phyloP scores from a whole-genome alignment of 1,140 invertebrate genomes.

The Saccostrea cuccullata region DNA sequence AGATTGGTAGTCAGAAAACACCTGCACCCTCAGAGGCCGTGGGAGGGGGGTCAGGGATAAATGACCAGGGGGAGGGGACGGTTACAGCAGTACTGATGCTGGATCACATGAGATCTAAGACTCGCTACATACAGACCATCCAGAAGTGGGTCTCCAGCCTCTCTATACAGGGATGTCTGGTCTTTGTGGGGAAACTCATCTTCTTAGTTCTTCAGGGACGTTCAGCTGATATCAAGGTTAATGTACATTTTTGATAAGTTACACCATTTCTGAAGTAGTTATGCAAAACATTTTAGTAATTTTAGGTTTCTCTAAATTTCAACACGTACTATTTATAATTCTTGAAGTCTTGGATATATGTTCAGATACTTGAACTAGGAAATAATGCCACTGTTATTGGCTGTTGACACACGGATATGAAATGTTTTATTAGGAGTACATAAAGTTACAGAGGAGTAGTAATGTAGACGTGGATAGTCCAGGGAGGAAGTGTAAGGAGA shows the following conservation, averaged over 20 bases:
- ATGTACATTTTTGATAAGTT: no score
- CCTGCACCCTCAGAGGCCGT: not conserved
- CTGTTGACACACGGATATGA: not conserved
- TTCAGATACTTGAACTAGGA: no score
- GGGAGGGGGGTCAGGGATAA: not conserved
- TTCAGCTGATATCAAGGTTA: constrained; percentile 48
- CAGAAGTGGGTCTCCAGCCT: constrained; percentile 51
- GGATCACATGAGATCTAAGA: constrained; percentile 52
- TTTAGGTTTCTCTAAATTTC: no score
- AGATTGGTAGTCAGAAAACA: not conserved
- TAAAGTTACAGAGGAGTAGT: constrained; percentile 41
- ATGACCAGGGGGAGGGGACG: not conserved
- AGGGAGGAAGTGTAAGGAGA: constrained; percentile 51
- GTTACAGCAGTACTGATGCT: constrained; percentile 45
- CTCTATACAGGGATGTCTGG: constrained; percentile 38
- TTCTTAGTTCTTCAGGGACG: constrained; percentile 51
- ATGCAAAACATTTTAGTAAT: no score
- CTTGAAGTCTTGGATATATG: no score
- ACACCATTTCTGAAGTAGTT: no score
- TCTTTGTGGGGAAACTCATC: constrained; percentile 49
- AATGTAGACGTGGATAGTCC: constrained; percentile 53
- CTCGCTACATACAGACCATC: constrained; percentile 50
- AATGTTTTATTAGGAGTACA: constrained; percentile 42
- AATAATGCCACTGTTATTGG: no score
- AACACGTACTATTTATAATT: no score